Evolutionary conservation across 2,113 vertebrate species (phyloP), one percentile per base, ranked within the genome.

Genomic region (Salminus brasiliensis): DNA sequence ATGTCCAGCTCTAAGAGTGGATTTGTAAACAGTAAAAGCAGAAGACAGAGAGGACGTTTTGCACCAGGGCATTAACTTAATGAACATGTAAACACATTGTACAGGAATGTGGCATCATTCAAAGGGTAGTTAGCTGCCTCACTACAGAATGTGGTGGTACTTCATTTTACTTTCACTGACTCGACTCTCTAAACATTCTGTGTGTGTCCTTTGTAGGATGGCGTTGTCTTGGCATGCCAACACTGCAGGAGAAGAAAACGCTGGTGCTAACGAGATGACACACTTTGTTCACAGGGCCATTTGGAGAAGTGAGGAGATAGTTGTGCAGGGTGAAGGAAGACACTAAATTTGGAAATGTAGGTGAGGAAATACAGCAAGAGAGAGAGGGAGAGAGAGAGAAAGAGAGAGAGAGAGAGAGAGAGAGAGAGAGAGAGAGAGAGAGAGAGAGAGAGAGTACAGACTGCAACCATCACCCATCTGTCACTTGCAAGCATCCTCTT

Each of bases 11-110:
- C 83, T 30, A 30, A 13, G 79, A 68, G 59, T 68, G 52, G 16
- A 57, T 76, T 73, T 59, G 18, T 78, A 27, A 39, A 55, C 71
- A 75, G 60, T 65, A 55, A 76, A 27, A 79, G 18, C 74, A 68
- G 47, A 79, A 75, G 49, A 39, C 82, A 53, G 84, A 57, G 57
- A 25, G 47, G 76, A 81, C 49, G 75, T 84, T 83, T 82, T 65
- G 21, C 68, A 34, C 34, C 79, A 78, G 27, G 11, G 32, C 36
- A 49, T 53, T 25, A 21, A 0, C 5, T 75, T 36, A 47, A 23
- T 4, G 9, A 30, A 74, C 30, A 45, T 12, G 32, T 34, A 74
- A 18, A 80, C 68, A 74, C 65, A 82, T 77, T 41, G 43, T 12
- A 18, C 18, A 36, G 23, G 71, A 69, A 81, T 72, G 47, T 39